Conservation (phyloP, 2,113 vertebrate genomes). For the Phyllostomus discolor region DNA sequence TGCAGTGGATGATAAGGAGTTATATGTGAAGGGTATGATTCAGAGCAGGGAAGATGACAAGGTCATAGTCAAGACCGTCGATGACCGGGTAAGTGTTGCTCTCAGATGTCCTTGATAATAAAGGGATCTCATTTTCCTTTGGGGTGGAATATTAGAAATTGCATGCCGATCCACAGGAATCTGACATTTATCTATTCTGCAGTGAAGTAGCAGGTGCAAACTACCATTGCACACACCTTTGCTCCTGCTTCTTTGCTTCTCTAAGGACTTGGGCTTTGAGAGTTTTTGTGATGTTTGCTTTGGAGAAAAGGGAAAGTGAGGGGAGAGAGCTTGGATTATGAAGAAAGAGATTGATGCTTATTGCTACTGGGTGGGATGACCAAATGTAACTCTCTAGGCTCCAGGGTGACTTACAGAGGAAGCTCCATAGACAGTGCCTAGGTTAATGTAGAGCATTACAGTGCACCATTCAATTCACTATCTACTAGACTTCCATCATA, state of each 20-base stretch:
- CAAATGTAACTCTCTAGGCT: background rate
- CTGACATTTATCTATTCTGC: accelerated
- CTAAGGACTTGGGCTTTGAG: background rate
- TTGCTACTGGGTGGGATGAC: background rate
- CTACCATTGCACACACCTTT: accelerated
- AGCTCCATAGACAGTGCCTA: accelerated
- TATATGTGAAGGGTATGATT: conserved; percentile 91
- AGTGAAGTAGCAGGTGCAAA: background rate
- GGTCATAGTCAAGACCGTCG: conserved; percentile 86
- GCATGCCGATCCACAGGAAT: background rate
- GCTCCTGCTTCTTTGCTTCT: background rate
- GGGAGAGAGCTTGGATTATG: background rate
- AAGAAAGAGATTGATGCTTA: background rate
- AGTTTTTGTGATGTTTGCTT: background rate
- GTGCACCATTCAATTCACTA: background rate
- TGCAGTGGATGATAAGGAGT: conserved; percentile 82
- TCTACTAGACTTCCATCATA: background rate
- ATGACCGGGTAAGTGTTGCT: conserved; percentile 79
- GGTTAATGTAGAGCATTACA: background rate
- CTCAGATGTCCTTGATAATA: background rate
- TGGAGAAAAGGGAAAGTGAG: background rate
- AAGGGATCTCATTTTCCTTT: background rate
- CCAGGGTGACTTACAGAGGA: background rate
- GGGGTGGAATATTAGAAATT: background rate
- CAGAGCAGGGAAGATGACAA: conserved; percentile 85